Base-by-base conservation (phyloP, 2,113 vertebrate species). In the Peromyscus maniculatus region DNA sequence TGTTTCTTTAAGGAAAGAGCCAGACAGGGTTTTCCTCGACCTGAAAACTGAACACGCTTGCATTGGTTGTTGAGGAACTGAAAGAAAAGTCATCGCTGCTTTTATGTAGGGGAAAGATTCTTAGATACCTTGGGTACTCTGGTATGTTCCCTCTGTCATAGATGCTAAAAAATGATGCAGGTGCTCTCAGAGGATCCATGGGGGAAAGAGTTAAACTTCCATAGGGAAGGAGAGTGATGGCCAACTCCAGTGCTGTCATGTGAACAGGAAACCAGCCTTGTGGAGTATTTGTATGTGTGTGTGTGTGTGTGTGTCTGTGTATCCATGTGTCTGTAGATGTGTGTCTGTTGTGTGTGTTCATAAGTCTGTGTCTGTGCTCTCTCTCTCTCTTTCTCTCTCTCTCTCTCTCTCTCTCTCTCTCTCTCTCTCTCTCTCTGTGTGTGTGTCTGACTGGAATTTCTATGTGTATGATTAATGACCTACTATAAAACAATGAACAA, bases 201-300 rank as follows among this genome's bases (percentile, higher is more conserved):
- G 64, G 74, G 39, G 91, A 24, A 24, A 3, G 7, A 90, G 5
- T 26, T 33, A 69, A n/a, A 5, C 21, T 74, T 75, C 43, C 2
- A 5, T n/a, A 39, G 77, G 59, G 87, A 91, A 67, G 16, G 2
- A n/a, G 33, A 74, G 5, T 19, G 84, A 77, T 88, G 31, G 72
- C 91, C 91, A 36, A 69, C 7, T 62, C 28, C 89, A 82, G 33
- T n/a, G 91, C 57, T 6, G 1, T 75, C 22, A 52, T 19, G 67
- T 43, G 3, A 39, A 43, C 26, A 91, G 72, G 52, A 91, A 93
- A 90, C 28, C 0, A 59, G 19, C 36, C 92, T 49, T 64, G 12
- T 78, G 96, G 96, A 96, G 49, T 75, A 9, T 88, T 67, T 83
- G 88, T 59, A 7, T 82, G 7, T 69, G 79, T 39, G 3, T 16